Conservation (phyloP, 2,888 invertebrate genomes). For the Rhorus exstirpatorius region DNA sequence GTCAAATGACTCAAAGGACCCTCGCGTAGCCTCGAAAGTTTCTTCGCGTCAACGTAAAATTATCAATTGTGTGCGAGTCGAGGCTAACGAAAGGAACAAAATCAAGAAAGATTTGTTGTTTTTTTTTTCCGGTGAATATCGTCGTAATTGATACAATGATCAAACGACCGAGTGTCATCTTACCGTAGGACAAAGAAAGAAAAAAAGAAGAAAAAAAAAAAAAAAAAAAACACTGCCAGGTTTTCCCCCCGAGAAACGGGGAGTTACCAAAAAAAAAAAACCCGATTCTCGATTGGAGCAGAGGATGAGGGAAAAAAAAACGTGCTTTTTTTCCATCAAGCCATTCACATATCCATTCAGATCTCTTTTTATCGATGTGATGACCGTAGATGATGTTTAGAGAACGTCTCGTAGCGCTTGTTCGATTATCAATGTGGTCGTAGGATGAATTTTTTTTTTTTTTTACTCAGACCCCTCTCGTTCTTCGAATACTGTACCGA, state of each 20-base stretch:
- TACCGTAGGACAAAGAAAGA: slow-evolving; percentile 54
- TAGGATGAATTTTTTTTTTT: slow-evolving; percentile 9
- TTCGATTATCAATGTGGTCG: slow-evolving; percentile 50
- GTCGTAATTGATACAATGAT: slow-evolving; percentile 16
- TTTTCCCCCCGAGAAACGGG: slow-evolving; percentile 65
- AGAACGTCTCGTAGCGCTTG: slow-evolving; percentile 51
- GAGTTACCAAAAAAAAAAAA: slow-evolving; percentile 55
- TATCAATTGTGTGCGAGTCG: not conserved
- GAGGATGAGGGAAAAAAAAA: slow-evolving; percentile 35
- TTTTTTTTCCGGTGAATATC: slow-evolving; percentile 17
- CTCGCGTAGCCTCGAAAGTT: slow-evolving; percentile 34
- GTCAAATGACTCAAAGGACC: not conserved
- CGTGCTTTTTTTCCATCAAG: slow-evolving; percentile 40
- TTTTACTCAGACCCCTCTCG: slow-evolving; percentile 3
- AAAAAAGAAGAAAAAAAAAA: not conserved
- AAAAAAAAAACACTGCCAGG: slow-evolving; percentile 75
- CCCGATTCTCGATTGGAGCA: slow-evolving; percentile 22
- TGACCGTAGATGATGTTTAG: slow-evolving; percentile 57
- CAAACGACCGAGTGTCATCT: slow-evolving; percentile 74
- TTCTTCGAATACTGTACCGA: slow-evolving; percentile 19
- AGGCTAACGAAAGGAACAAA: not conserved
- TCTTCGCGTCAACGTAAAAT: not conserved
- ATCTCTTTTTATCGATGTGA: slow-evolving; percentile 66
- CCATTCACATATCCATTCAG: slow-evolving; percentile 61
- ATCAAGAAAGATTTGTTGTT: slow-evolving; percentile 13